Percentiles rank a stretch among this genome's conserved stretches.
Evolutionary conservation across 2,797 vertebrate species (phyloP).

Genomic region (Trichosurus vulpecula): DNA sequence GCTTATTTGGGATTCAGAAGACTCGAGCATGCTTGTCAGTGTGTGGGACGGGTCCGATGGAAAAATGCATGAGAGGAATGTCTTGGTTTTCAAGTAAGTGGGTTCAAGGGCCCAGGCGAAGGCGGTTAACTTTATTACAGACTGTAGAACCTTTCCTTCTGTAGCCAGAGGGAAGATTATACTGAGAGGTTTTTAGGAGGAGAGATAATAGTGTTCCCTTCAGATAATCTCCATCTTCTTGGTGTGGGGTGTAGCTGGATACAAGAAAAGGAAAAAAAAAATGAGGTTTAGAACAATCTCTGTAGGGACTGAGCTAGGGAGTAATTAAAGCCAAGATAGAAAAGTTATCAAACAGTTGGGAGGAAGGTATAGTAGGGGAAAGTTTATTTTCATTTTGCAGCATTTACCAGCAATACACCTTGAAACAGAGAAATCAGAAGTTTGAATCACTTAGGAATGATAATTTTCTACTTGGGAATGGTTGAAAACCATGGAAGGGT

Average conservation of each 20-base stretch:
- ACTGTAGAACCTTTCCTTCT: background rate
- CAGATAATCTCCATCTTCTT: background rate
- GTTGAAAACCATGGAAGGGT: background rate
- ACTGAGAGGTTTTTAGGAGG: background rate
- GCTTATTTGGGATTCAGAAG: background rate
- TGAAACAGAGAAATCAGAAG: background rate
- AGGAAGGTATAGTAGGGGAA: background rate
- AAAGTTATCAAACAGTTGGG: background rate
- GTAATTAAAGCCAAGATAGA: background rate
- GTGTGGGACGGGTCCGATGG: background rate
- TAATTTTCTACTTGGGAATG: background rate
- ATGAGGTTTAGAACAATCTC: background rate
- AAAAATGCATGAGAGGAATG: background rate
- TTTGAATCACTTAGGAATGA: background rate
- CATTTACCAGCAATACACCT: background rate
- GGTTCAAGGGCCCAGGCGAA: background rate
- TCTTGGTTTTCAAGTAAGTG: background rate
- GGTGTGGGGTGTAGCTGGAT: background rate
- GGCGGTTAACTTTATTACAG: background rate
- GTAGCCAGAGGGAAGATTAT: background rate
- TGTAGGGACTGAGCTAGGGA: background rate
- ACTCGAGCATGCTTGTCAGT: background rate
- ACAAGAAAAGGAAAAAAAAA: background rate
- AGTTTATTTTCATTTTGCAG: background rate
- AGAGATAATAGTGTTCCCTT: background rate